Evolutionary conservation across 2,888 invertebrate genomes (phyloP), one percentile per base, ranked within the genome.

Genomic region (Temnothorax ravouxi): DNA sequence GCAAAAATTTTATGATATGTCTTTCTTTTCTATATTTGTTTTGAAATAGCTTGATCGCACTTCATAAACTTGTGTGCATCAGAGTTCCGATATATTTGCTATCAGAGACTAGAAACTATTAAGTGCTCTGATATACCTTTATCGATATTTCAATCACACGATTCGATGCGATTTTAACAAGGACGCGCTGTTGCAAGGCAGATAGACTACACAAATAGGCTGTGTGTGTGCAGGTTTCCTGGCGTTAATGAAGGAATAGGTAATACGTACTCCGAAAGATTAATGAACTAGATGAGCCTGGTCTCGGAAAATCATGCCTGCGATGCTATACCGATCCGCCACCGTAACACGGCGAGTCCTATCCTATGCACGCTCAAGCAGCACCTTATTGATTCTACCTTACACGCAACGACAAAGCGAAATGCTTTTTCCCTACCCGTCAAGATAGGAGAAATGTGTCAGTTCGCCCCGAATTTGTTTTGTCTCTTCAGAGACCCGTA

Each of bases 141-240:
- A 71, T 59, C 79, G 59, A 72, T 80, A 38, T 21, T 34, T 72
- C 21, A 47, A 72, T 79, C 56, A 59, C 15, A 21, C 18, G 25
- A 80, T 72, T 59, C 80, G 88, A 85, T 85, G 72, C 64, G 61
- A 77, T 83, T 76, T 74, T 85, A 85, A 83, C 74, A 76, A 88
- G 77, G 76, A 80, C 59, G 66, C 61, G 66, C 61, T 41, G 44
- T 44, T 41, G 76, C 83, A 13, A 54, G 38, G 34, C 38, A 34
- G 54, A 84, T 76, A 81, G 18, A 83, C n/a, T 50, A 34, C 72
- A 62, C 47, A 75, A 75, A 61, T 47, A 72, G 69, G n/a, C 15
- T 62, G 38, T 50, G 54, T 21, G 59, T 83, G 59, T 83, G 59
- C 38, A 62, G 67, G 21, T 71, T 85, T 64, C 81, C 69, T 34